A percentile compares a stretch with the other conserved stretches of the same genome.
phyloP scores from a whole-genome alignment of 2,113 vertebrate genomes.

The Sphaerodactylus townsendi region DNA sequence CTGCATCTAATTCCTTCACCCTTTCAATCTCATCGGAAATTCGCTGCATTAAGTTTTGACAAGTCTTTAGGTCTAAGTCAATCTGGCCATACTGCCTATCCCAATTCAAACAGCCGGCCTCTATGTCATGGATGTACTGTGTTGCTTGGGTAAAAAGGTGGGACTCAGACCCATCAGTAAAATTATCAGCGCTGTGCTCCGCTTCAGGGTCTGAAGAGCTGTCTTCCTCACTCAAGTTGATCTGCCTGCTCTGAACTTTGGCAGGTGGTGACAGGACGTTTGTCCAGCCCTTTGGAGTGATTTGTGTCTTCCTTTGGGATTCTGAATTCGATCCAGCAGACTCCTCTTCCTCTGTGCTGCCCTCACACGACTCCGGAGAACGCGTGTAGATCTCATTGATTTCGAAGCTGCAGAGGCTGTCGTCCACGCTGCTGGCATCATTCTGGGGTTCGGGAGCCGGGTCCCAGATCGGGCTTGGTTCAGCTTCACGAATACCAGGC shows the following conservation, averaged over 20 bases:
- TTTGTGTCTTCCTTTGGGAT: neutral
- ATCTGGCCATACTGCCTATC: conserved; percentile 62
- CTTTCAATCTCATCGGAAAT: conserved; percentile 36
- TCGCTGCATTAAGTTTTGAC: conserved; percentile 24
- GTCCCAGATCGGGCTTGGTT: neutral
- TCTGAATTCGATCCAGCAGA: neutral
- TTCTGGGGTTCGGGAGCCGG: neutral
- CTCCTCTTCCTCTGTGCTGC: conserved; percentile 17
- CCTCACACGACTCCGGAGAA: conserved; percentile 42
- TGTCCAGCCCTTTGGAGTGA: conserved; percentile 16
- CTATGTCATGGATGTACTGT: neutral
- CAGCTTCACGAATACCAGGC: neutral
- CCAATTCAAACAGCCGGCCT: conserved; percentile 10
- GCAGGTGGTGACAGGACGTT: fast-evolving
- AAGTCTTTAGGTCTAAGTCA: conserved; percentile 67
- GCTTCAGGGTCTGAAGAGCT: conserved; percentile 22
- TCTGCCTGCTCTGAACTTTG: neutral
- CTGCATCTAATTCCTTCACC: conserved; percentile 32
- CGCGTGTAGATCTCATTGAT: conserved; percentile 70
- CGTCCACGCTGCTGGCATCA: conserved; percentile 21
- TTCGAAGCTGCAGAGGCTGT: conserved; percentile 73
- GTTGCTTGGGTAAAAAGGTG: neutral
- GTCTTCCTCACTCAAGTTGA: conserved; percentile 5
- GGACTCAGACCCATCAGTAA: conserved; percentile 18
- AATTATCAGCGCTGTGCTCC: conserved; percentile 42